Percentiles rank a stretch among this genome's conserved stretches.
phyloP scores from a whole-genome alignment of 1,140 invertebrate species.

The Bacillus rossius region DNA sequence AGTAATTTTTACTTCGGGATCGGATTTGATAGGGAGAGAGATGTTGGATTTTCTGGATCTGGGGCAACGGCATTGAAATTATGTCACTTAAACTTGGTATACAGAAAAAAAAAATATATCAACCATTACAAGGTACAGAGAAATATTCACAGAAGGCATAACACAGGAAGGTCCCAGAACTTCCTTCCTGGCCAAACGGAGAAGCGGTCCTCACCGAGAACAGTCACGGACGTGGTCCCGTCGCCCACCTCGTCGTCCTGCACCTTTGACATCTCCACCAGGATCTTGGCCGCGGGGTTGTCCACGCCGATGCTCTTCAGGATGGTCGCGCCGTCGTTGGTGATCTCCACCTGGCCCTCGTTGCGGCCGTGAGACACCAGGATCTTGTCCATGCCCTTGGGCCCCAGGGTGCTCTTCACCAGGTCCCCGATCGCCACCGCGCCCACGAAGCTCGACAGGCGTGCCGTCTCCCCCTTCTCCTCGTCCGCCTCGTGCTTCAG shows the following conservation, averaged over 20 bases:
- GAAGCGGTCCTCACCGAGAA: constrained; percentile 76
- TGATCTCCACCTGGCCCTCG: constrained; percentile 85
- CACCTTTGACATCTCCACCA: constrained; percentile 97
- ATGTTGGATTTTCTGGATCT: no score
- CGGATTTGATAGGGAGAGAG: no score
- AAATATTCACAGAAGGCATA: no score
- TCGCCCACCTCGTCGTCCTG: constrained; percentile 99
- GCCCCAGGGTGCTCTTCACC: constrained; percentile 96
- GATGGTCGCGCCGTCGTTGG: constrained; percentile 99
- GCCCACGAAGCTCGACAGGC: constrained; percentile 95
- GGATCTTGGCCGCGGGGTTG: constrained; percentile 97
- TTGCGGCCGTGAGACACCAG: constrained; percentile 78
- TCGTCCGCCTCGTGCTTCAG: constrained; percentile 94
- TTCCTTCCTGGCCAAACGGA: no score
- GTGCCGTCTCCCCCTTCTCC: constrained; percentile 93
- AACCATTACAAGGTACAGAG: no score
- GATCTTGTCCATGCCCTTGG: constrained; percentile 99
- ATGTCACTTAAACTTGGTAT: no score
- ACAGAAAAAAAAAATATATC: no score
- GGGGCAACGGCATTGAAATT: no score
- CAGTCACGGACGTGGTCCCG: constrained; percentile 98
- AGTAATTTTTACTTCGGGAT: no score
- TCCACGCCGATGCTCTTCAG: constrained; percentile 95
- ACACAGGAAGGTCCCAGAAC: no score
- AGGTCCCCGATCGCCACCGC: constrained; percentile 98